A percentile compares a stretch with the other conserved stretches of the same genome.
phyloP scores from a whole-genome alignment of 2,888 invertebrate genomes.

The Thereva nobilitata region DNA sequence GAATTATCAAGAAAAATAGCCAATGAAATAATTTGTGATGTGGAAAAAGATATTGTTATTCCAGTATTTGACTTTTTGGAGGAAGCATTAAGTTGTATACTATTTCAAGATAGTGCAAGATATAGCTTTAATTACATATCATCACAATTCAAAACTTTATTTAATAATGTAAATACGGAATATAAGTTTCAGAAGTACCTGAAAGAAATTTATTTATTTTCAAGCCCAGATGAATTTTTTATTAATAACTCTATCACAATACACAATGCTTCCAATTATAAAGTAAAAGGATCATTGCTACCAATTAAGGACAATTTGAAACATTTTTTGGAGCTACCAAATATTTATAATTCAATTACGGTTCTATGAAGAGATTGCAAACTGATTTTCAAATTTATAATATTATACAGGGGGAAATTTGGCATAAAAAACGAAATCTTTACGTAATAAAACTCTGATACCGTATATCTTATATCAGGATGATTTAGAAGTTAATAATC shows the following conservation, averaged over 20 bases:
- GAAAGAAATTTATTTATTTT: slow-evolving; percentile 15
- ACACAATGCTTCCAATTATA: neutral
- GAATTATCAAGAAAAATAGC: slow-evolving; percentile 9
- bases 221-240: slow-evolving; percentile 33
- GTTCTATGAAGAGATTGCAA: neutral
- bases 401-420: slow-evolving; percentile 26
- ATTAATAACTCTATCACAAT: slow-evolving; percentile 25
- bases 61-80: slow-evolving; percentile 11
- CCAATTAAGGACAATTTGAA: slow-evolving; percentile 26
- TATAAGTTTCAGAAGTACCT: slow-evolving; percentile 23
- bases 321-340: slow-evolving; percentile 26
- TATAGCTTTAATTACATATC: neutral
- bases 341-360: slow-evolving; percentile 22
- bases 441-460: no score
- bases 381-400: slow-evolving; percentile 25
- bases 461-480: slow-evolving; percentile 34
- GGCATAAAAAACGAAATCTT: slow-evolving; percentile 36
- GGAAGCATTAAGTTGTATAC: neutral
- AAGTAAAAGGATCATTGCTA: slow-evolving; percentile 14
- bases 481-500: slow-evolving; percentile 34
- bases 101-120: neutral
- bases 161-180: slow-evolving; percentile 16
- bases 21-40: slow-evolving; percentile 17
- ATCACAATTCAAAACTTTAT: slow-evolving; percentile 8
- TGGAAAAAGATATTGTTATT: slow-evolving; percentile 7